Percentiles rank a stretch among this genome's conserved stretches.
Evolutionary conservation across 2,888 invertebrate species (phyloP).

Genomic region (Allacma fusca): DNA sequence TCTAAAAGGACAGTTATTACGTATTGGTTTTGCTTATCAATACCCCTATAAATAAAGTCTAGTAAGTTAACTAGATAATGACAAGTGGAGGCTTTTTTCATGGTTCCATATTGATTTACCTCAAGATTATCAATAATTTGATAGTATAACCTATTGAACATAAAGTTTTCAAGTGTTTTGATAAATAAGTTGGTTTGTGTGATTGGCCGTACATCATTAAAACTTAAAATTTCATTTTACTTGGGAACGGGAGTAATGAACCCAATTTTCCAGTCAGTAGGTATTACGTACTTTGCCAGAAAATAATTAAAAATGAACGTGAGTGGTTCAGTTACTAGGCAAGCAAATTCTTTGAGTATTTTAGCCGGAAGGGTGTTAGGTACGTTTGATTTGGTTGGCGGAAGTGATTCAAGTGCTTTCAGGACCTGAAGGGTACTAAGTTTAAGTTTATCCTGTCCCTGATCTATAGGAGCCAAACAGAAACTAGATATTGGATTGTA

Average conservation of each 20-base stretch:
- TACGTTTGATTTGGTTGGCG: background rate
- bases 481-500: too few species aligned
- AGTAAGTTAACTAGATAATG: background rate
- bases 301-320: background rate
- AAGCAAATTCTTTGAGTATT: background rate
- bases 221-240: background rate
- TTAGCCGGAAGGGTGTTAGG: background rate
- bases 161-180: background rate
- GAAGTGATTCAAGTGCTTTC: background rate
- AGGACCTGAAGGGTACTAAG: background rate
- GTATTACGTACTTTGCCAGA: background rate
- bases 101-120: background rate
- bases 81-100: background rate
- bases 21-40: constrained; percentile 4
- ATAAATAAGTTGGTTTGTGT: constrained; percentile 8
- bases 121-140: background rate
- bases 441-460: too few species aligned
- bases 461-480: too few species aligned
- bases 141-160: background rate
- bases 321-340: background rate
- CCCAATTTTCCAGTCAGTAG: background rate
- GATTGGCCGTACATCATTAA: constrained; percentile 10
- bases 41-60: background rate
- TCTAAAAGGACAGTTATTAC: background rate
- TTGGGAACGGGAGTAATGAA: constrained; percentile 13